phyloP scores from a whole-genome alignment of 2,888 invertebrate species.

The Ashinkailepas kermadecensis region DNA sequence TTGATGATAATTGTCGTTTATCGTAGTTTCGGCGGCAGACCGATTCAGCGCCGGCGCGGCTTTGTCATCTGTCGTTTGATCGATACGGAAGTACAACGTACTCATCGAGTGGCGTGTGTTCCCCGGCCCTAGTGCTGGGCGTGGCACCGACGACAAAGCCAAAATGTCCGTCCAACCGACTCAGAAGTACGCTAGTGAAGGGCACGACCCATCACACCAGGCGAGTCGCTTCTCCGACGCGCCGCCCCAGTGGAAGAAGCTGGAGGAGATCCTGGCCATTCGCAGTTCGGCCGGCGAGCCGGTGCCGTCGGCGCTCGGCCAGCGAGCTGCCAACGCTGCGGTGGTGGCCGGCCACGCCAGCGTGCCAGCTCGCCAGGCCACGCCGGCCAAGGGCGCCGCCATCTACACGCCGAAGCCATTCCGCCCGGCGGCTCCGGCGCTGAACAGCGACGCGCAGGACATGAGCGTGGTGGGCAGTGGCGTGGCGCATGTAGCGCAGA shows the following conservation, averaged over 20 bases:
- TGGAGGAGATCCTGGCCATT: conserved; percentile 9
- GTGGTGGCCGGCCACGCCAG: neutral
- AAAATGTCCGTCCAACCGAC: neutral
- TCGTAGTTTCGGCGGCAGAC: too few species aligned
- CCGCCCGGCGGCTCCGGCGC: neutral
- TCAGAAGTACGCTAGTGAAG: neutral
- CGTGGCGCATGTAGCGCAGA: neutral
- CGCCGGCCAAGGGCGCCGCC: neutral
- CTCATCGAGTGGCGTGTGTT: too few species aligned
- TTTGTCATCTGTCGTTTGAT: neutral
- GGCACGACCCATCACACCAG: neutral
- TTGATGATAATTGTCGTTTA: too few species aligned
- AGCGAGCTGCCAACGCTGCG: neutral
- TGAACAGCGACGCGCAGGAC: neutral
- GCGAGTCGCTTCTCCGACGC: neutral
- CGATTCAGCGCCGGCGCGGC: too few species aligned
- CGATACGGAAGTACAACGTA: neutral
- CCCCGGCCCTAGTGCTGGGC: neutral
- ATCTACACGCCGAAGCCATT: conserved; percentile 5
- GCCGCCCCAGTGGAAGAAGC: neutral
- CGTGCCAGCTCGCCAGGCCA: neutral
- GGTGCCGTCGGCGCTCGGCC: neutral
- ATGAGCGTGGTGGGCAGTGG: conserved; percentile 14
- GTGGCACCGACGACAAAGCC: neutral
- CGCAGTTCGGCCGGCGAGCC: conserved; percentile 11